Percentiles rank a stretch among this genome's conserved stretches.
These are phyloP conservation scores for Marmota monax DNA, from an alignment of 2,113 vertebrate species.

Conservation along the genomic window DNA sequence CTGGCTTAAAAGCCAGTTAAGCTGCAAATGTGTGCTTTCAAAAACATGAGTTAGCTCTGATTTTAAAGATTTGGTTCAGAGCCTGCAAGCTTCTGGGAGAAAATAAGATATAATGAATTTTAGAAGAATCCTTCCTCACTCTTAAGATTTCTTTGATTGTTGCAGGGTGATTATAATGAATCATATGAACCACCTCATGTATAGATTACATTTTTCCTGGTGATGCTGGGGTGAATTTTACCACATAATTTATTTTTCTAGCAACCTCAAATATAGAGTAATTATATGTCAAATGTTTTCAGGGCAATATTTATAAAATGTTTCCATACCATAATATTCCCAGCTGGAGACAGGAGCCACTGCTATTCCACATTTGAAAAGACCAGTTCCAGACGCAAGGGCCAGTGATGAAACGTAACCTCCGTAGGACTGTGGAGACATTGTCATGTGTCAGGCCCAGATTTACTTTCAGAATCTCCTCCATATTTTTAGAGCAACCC, in stretches of 20 bases:
- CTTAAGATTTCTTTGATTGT: slow-evolving; percentile 40
- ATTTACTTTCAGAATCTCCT: not conserved
- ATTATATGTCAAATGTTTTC: slow-evolving; percentile 82
- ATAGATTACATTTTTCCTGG: slow-evolving; percentile 70
- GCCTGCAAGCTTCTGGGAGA: slow-evolving; percentile 10
- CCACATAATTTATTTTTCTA: slow-evolving; percentile 77
- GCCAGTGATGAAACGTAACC: slow-evolving; percentile 97
- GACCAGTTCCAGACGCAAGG: slow-evolving; percentile 94
- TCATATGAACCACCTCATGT: slow-evolving; percentile 62
- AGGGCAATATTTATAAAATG: slow-evolving; percentile 79
- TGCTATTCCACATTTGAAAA: slow-evolving; percentile 98
- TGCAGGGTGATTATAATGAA: slow-evolving; percentile 43
- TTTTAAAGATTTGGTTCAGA: slow-evolving; percentile 47
- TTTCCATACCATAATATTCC: slow-evolving; percentile 97
- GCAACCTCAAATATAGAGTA: slow-evolving; percentile 80
- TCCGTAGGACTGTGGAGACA: slow-evolving; percentile 95
- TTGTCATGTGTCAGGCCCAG: slow-evolving; percentile 70
- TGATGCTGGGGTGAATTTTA: slow-evolving; percentile 74
- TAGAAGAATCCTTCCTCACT: not conserved
- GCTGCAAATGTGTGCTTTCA: not conserved
- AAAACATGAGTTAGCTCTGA: slow-evolving; percentile 1
- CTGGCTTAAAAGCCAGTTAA: slow-evolving; percentile 9
- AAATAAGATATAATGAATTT: not conserved
- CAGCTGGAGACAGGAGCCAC: slow-evolving; percentile 98
- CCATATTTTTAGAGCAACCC: not conserved